These are phyloP conservation scores for Melikaiella ostensackeni DNA, from an alignment of 2,888 invertebrate genomes.

Conservation along the genomic window DNA sequence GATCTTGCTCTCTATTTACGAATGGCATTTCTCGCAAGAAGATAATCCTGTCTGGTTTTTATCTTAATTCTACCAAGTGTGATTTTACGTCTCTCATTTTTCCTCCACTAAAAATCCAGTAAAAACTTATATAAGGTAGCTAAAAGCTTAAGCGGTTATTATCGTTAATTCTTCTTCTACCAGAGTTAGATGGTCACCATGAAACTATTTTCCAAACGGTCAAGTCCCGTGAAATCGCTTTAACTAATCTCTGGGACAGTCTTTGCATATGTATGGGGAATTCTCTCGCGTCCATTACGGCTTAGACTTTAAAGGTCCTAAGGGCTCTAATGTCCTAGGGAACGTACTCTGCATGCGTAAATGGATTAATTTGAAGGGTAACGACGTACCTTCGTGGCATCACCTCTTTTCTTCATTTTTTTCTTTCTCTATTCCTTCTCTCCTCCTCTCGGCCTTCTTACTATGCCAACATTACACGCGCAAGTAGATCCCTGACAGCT, in stretches of 20 bases:
- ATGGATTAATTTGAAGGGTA: constrained; percentile 73
- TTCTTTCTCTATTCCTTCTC: background rate
- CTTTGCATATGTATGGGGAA: constrained; percentile 69
- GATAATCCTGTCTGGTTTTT: constrained; percentile 15
- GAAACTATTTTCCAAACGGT: constrained; percentile 52
- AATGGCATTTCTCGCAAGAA: constrained; percentile 4
- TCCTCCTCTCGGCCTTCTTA: background rate
- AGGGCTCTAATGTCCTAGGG: constrained; percentile 62
- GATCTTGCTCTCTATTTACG: constrained; percentile 27
- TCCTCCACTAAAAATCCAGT: background rate
- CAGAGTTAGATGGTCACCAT: background rate
- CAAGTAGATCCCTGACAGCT: background rate
- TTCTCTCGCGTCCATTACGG: constrained; percentile 63
- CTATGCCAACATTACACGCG: constrained; percentile 5
- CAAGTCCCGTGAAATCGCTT: constrained; percentile 57
- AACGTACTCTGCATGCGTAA: constrained; percentile 66
- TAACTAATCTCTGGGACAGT: constrained; percentile 64
- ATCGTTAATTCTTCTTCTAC: background rate
- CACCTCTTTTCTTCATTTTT: background rate
- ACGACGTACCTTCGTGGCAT: constrained; percentile 43
- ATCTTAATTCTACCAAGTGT: background rate
- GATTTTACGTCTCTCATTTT: background rate
- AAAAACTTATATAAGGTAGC: background rate
- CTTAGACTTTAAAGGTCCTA: constrained; percentile 63
- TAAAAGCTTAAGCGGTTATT: background rate